Evolutionary conservation across 2,113 vertebrate genomes (phyloP).

Genomic region (Camelus dromedarius): DNA sequence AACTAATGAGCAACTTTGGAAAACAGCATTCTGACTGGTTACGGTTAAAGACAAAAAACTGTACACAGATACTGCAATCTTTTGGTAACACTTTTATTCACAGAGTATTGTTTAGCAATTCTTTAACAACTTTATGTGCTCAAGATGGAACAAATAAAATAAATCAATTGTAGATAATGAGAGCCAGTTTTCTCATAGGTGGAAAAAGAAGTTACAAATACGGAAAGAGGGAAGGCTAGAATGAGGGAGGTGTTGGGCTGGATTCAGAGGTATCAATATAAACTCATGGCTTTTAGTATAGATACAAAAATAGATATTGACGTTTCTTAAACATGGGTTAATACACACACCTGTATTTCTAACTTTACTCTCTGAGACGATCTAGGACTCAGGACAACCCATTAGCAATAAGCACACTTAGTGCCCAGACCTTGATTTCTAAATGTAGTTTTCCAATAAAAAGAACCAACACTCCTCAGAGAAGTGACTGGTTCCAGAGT

Average conservation of each 20-base stretch:
- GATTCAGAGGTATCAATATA: neutral
- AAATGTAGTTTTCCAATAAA: constrained; percentile 2
- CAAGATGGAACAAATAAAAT: constrained; percentile 24
- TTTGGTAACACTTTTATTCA: neutral
- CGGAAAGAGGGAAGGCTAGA: neutral
- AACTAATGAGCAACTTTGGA: neutral
- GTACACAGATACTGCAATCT: neutral
- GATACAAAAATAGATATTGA: neutral
- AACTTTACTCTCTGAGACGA: neutral
- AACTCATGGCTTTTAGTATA: neutral
- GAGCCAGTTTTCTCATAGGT: neutral
- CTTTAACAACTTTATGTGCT: neutral
- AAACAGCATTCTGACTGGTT: neutral
- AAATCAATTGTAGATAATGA: neutral
- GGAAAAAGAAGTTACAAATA: neutral
- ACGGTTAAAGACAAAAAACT: neutral
- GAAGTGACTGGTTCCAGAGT: neutral
- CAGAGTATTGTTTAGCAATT: neutral
- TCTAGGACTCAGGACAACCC: neutral
- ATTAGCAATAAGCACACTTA: neutral
- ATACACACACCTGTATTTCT: neutral
- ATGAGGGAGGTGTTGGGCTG: neutral
- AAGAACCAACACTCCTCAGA: neutral
- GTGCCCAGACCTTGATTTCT: neutral
- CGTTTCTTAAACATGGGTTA: neutral